Evolutionary conservation across 2,797 vertebrate species (phyloP), one percentile per base, ranked within the genome.

Genomic region (Peromyscus aztecus): DNA sequence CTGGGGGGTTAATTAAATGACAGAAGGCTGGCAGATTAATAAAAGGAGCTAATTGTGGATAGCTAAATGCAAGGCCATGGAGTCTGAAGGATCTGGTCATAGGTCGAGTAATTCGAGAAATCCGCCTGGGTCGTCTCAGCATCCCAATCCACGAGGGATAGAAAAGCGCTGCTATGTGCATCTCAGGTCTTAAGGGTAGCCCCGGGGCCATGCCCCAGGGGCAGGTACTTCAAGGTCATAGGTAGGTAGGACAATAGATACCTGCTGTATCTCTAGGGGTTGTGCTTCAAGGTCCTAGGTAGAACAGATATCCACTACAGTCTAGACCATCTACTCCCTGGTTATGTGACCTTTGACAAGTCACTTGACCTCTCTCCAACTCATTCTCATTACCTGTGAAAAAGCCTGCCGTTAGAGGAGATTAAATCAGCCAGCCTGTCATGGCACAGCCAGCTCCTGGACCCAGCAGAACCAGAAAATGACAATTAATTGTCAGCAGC

Each of bases 321-420:
- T 55, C 55, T 55, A 69, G 85, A 81, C 34, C 84, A 6, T 69
- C n/a, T 19, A 55, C 13, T 57, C 43, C 63, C 19, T 81, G 29
- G 77, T 55, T 63, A 23, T n/a, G 89, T 94, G 96, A 61, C 40
- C 40, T 81, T 86, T 52, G 84, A 49, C 4, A 85, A 71, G 57
- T 88, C 80, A 63, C 46, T 40, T 46, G 84, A 57, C 87, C 49
- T 90, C 93, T 90, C 76, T 88, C 87, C 91, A 46, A 34, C 27
- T 94, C 63, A 14, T 27, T 67, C 40, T 43, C 57, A 75, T 84
- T n/a, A 46, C 27, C 24, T 55, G 27, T 59, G 80, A 90, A 94
- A 88, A 57, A 1, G 31, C 67, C 55, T 40, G 14, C 2, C 13
- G 78, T 65, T 23, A 29, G 84, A 49, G n/a, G 55, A 89, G 78